Evolutionary conservation across 2,797 vertebrate genomes (phyloP).

Genomic region (Hyperoplus immaculatus): DNA sequence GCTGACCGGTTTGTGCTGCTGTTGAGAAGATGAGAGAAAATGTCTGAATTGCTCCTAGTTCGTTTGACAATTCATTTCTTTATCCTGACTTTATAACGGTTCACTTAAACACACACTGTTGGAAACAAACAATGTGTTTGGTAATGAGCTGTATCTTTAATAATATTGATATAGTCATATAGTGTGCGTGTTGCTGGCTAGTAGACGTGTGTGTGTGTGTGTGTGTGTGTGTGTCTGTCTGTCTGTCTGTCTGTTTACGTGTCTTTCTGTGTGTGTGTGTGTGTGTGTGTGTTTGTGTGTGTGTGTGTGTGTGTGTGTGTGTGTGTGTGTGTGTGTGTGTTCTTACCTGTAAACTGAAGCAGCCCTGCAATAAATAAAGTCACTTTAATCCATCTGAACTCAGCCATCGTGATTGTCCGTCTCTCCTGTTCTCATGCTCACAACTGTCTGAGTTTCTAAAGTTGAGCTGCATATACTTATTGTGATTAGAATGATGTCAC

Average conservation of each 20-base stretch:
- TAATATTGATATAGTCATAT: too few relatives aligned
- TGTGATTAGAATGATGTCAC: neutral
- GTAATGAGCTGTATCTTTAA: too few relatives aligned
- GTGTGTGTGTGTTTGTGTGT: neutral
- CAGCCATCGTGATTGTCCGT: neutral
- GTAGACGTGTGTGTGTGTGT: too few relatives aligned
- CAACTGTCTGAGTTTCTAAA: neutral
- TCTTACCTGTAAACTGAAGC: conserved; percentile 28
- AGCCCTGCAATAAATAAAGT: neutral
- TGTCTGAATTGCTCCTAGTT: neutral
- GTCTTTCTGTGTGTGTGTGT: too few relatives aligned
- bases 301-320: too few relatives aligned
- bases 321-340: neutral
- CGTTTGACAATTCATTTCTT: neutral
- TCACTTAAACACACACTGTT: too few relatives aligned
- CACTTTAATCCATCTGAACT: neutral
- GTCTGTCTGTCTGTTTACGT: fast-evolving
- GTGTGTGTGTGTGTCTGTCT: neutral
- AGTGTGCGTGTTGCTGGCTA: too few relatives aligned
- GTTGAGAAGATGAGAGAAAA: too few relatives aligned
- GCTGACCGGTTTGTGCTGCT: neutral
- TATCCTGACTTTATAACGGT: too few relatives aligned
- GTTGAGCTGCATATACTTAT: neutral
- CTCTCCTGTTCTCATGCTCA: neutral
- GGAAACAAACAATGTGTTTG: too few relatives aligned